Conservation (phyloP, 1,140 invertebrate genomes). For the Steinernema khuongi region DNA sequence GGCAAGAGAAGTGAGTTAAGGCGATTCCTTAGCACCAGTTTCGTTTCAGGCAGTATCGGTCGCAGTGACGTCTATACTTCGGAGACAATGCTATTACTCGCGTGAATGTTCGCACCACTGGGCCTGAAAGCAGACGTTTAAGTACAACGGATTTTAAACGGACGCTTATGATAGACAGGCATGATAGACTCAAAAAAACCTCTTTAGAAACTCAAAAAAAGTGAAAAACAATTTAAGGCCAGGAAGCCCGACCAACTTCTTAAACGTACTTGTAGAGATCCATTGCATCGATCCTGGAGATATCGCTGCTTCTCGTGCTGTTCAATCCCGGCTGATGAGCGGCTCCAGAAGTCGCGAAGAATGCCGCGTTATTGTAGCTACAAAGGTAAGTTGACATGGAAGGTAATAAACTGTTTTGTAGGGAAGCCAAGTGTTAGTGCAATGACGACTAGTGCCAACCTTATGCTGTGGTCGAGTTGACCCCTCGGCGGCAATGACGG, state of each 20-base stretch:
- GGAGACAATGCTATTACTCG: slow-evolving; percentile 50
- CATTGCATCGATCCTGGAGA: slow-evolving; percentile 39
- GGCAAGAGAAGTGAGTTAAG: not conserved
- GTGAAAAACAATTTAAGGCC: slow-evolving; percentile 8
- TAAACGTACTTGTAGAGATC: slow-evolving; percentile 26
- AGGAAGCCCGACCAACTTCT: not conserved
- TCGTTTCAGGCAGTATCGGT: not conserved
- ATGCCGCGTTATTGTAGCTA: slow-evolving; percentile 56
- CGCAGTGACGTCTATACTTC: slow-evolving; percentile 39
- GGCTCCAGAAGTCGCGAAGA: slow-evolving; percentile 45
- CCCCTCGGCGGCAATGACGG: slow-evolving; percentile 43
- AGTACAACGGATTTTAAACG: too few species aligned
- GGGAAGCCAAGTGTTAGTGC: slow-evolving; percentile 13
- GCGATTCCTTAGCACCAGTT: slow-evolving; percentile 14
- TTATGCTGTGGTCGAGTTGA: slow-evolving; percentile 50
- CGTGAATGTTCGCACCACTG: too few species aligned
- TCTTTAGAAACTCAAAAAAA: slow-evolving; percentile 22
- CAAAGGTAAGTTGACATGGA: slow-evolving; percentile 17
- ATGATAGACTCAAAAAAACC: too few species aligned
- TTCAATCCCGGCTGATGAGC: slow-evolving; percentile 21
- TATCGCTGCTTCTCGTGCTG: slow-evolving; percentile 47
- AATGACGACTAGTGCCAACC: slow-evolving; percentile 25
- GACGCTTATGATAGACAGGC: too few species aligned
- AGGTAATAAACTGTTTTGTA: not conserved
- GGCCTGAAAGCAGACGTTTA: slow-evolving; percentile 22